Percentiles rank a stretch among this genome's conserved stretches.
Conservation (phyloP, 2,797 vertebrate genomes). For the Rhinella marina region DNA sequence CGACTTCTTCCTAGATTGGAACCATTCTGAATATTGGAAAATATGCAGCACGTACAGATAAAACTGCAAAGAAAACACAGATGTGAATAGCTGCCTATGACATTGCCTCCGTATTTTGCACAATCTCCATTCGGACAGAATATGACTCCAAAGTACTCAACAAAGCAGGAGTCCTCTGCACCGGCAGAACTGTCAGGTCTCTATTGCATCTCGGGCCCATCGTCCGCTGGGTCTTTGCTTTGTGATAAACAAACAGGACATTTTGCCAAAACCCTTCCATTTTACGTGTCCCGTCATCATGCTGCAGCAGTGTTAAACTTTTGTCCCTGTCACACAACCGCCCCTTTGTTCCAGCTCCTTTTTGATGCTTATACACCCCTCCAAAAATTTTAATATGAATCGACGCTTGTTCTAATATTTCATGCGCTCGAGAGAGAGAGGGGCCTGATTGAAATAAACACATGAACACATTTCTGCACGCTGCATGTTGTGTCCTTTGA, state of each 20-base stretch:
- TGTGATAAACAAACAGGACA: constrained; percentile 39
- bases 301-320: constrained; percentile 45
- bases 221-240: neutral
- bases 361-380: constrained; percentile 54
- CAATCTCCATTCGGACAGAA: neutral
- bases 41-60: neutral
- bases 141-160: neutral
- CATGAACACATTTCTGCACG: constrained; percentile 44
- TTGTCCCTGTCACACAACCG: constrained; percentile 50
- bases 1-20: no score
- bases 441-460: constrained; percentile 5
- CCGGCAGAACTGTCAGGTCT: neutral
- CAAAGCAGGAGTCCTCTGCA: neutral
- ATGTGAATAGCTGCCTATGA: neutral
- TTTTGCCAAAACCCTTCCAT: constrained; percentile 5
- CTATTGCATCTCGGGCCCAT: neutral
- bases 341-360: constrained; percentile 46
- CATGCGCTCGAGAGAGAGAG: constrained; percentile 6
- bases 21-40: no score
- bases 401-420: constrained; percentile 55
- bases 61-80: no score
- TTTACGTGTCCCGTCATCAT: constrained; percentile 12
- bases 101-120: neutral
- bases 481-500: constrained; percentile 22
- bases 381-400: constrained; percentile 51